Evolutionary conservation across 2,113 vertebrate species (phyloP), one percentile per base, ranked within the genome.

Genomic region (Tenebrosternarchus preto): DNA sequence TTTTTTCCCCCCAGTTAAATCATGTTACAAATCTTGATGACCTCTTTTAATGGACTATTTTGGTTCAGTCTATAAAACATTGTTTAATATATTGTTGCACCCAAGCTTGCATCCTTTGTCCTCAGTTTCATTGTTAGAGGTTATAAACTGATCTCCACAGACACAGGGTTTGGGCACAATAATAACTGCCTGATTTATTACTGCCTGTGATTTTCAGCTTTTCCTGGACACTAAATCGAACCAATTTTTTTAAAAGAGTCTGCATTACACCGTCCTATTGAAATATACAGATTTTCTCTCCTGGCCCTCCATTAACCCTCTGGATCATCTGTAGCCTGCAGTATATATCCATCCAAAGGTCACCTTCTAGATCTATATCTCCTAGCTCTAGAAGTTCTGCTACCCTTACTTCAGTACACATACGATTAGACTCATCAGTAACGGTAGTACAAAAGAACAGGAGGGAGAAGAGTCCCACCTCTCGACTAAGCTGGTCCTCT

Each of bases 401-500:
- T 56, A 29, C 11, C 43, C 19, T 16, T 53, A 72, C 6, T 55
- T 72, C n/a, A 11, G 53, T 9, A 55, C 27, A 55, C 3, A 25
- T 0, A 71, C 9, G 24, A 50, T 53, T 55, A 72, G 19, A 55
- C 25, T 55, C n/a, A 24, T 31, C 20, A 5, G 53, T 27, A 73
- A 57, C 19, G 29, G 27, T 16, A 60, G 12, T 63, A 78, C 83
- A 39, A 0, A 59, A n/a, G 25, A 57, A 63, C 29, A 12, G 5
- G 11, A 43, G 1, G 19, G 20, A 43, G 25, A 43, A 73, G 71
- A 59, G 72, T 81, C 22, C 11, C 78, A 96, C 95, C 95, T 96
- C 93, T 77, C 90, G 92, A 78, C 70, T 94, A 17, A 95, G 91
- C 75, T 96, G 93, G 46, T 96, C 94, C 84, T 95, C 94, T 83